Base-by-base conservation (phyloP, 2,113 vertebrate genomes). In the Pampusana beccarii region DNA sequence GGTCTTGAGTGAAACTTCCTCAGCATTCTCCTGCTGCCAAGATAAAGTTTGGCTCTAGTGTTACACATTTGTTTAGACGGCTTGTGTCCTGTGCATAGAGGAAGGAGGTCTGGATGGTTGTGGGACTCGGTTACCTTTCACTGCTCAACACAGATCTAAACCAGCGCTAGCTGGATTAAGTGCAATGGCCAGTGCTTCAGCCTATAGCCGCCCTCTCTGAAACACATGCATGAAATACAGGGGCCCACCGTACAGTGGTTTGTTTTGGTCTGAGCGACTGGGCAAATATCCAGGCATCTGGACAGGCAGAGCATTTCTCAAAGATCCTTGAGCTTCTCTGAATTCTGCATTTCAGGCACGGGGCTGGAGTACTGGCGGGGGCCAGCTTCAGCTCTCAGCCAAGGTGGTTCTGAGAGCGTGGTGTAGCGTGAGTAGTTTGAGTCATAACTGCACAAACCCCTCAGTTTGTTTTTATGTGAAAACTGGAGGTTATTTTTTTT, bases 251-350 rank as follows among this genome's bases (percentile, higher is more conserved):
- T 21, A 25, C 58, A 74, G 75, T 12, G 74, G 74, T 96, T 81
- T 93, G 84, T 95, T 94, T 96, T 86, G 95, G 87, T 88, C 86
- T 60, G 92, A 92, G 92, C 18, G 4, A 7, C 82, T 29, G 88
- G 92, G 90, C 79, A 64, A 51, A 23, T 81, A 83, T 71, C 92
- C 88, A 93, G 85, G 44, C 44, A 46, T 46, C 44, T 46, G 44
- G 44, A 46, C 44, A 46, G 44, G 80, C 86, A 44, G 86, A 93
- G 71, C 36, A 15, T 86, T 95, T 90, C 90, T 69, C 82, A 33
- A 10, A 16, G 33, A 26, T 72, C 62, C 78, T 77, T 13, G 58
- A 86, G 64, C 44, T 0, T 2, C 72, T 86, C 58, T 2, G 66
- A 53, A 29, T 86, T 71, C 54, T 46, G 58, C 2, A 0, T 81